These are phyloP conservation scores for Drosophila vallismaia DNA, from an alignment of 2,888 invertebrate species.

Conservation along the genomic window DNA sequence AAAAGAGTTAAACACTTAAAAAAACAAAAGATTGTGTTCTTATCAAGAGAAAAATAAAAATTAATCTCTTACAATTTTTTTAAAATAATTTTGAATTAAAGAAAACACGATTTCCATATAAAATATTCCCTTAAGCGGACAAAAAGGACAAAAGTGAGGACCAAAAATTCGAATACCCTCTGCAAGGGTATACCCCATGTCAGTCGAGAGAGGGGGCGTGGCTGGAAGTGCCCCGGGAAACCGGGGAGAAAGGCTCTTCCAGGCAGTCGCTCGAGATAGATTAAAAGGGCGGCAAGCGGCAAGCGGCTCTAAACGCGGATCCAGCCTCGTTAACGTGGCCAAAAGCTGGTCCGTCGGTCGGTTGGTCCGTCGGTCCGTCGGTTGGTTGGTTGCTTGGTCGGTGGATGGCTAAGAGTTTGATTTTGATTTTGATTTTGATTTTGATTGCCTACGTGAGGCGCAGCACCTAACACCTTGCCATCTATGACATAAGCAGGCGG, in stretches of 20 bases:
- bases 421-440: slow-evolving; percentile 23
- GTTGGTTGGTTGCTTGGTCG: background rate
- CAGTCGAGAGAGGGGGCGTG: background rate
- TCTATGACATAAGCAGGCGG: slow-evolving; percentile 46
- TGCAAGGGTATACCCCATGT: background rate
- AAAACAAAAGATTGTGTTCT: no score
- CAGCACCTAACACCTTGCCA: slow-evolving; percentile 53
- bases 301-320: slow-evolving; percentile 23
- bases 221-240: background rate
- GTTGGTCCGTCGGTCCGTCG: background rate
- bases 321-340: slow-evolving; percentile 14
- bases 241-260: slow-evolving; percentile 21
- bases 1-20: background rate
- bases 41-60: no score
- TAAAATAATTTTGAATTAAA: no score
- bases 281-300: slow-evolving; percentile 39
- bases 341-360: background rate
- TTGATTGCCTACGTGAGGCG: slow-evolving; percentile 65
- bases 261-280: slow-evolving; percentile 8
- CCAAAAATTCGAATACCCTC: background rate
- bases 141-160: background rate
- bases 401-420: background rate
- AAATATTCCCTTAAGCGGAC: no score
- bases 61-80: no score
- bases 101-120: no score